phyloP scores from a whole-genome alignment of 2,888 invertebrate species.

The Platyscelio sp. region DNA sequence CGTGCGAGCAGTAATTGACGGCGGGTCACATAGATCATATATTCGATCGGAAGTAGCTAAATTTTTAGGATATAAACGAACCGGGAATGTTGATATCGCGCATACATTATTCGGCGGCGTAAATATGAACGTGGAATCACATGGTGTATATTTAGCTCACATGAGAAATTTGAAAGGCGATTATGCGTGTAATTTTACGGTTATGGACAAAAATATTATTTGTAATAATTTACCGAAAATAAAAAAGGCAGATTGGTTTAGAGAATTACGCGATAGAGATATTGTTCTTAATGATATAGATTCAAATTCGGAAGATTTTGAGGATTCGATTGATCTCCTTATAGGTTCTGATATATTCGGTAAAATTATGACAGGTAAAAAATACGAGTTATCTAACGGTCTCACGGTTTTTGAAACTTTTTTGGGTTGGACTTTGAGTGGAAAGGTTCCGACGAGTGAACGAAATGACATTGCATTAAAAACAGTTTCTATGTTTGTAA shows the following conservation, averaged over 20 bases:
- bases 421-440: slow-evolving; percentile 77
- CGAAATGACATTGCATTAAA: slow-evolving; percentile 46
- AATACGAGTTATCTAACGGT: slow-evolving; percentile 69
- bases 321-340: background rate
- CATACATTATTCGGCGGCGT: slow-evolving; percentile 73
- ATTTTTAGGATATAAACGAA: slow-evolving; percentile 64
- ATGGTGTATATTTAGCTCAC: slow-evolving; percentile 61
- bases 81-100: slow-evolving; percentile 48
- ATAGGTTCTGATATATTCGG: slow-evolving; percentile 75
- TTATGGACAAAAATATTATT: slow-evolving; percentile 63
- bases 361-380: slow-evolving; percentile 72
- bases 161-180: slow-evolving; percentile 56
- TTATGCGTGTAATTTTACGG: slow-evolving; percentile 72
- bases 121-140: slow-evolving; percentile 42
- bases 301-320: background rate
- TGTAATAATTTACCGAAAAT: slow-evolving; percentile 58
- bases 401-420: slow-evolving; percentile 74
- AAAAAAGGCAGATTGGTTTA: slow-evolving; percentile 52
- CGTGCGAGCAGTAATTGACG: slow-evolving; percentile 72
- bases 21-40: slow-evolving; percentile 74
- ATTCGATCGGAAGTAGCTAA: slow-evolving; percentile 64
- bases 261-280: slow-evolving; percentile 49
- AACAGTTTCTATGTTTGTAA: slow-evolving; percentile 53
- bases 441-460: slow-evolving; percentile 57
- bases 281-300: slow-evolving; percentile 45